phyloP scores from a whole-genome alignment of 1,140 invertebrate genomes.

The Drosophila kanapiae region DNA sequence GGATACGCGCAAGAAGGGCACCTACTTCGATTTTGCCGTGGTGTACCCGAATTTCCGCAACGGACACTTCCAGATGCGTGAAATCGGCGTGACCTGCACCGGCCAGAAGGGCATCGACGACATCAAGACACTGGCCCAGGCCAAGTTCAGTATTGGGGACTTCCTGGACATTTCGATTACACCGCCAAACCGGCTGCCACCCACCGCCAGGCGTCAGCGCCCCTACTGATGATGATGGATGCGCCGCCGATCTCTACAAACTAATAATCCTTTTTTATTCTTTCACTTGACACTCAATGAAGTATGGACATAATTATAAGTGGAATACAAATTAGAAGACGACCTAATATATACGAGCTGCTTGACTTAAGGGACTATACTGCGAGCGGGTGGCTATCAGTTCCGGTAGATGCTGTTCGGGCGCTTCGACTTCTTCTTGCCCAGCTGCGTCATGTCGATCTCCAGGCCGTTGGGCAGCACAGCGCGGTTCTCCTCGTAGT shows the following conservation, averaged over 20 bases:
- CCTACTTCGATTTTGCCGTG: constrained; percentile 99
- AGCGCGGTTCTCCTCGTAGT: constrained; percentile 90
- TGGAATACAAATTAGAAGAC: constrained; percentile 68
- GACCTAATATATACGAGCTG: constrained; percentile 51
- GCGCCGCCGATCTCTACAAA: constrained; percentile 21
- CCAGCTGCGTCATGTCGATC: constrained; percentile 89
- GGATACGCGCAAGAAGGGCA: constrained; percentile 97
- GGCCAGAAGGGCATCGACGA: constrained; percentile 97
- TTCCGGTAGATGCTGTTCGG: constrained; percentile 85
- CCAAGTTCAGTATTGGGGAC: constrained; percentile 96
- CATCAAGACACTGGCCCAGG: constrained; percentile 94
- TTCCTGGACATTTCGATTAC: constrained; percentile 99
- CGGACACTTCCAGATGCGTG: constrained; percentile 94
- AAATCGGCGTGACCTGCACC: constrained; percentile 97
- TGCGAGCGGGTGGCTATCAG: constrained; percentile 46
- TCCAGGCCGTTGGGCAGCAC: constrained; percentile 90
- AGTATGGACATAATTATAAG: constrained; percentile 75
- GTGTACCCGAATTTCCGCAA: constrained; percentile 95
- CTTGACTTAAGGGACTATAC: constrained; percentile 63
- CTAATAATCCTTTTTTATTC: constrained; percentile 63
- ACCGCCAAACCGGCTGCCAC: constrained; percentile 92
- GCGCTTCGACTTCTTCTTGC: constrained; percentile 89
- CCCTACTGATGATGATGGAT: constrained; percentile 63
- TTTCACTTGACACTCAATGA: constrained; percentile 69
- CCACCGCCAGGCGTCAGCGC: constrained; percentile 88